Percentiles rank a stretch among this genome's conserved stretches.
phyloP scores from a whole-genome alignment of 2,113 vertebrate genomes.

The Chloropsis cyanopogon region DNA sequence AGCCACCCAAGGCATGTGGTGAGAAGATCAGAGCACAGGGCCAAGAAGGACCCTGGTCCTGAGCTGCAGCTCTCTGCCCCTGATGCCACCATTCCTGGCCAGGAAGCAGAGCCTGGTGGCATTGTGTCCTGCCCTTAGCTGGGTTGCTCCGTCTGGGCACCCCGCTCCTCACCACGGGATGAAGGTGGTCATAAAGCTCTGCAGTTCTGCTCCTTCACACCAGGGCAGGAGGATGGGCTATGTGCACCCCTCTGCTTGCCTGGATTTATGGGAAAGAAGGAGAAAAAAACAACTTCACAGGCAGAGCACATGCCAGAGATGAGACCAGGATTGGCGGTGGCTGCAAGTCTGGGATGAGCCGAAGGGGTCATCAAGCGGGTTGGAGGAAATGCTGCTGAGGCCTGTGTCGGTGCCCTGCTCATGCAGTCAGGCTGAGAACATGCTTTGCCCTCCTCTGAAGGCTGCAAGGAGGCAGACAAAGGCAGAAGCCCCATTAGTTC shows the following conservation, averaged over 20 bases:
- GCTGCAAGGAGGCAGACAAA: background rate
- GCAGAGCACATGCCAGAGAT: background rate
- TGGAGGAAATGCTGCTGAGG: background rate
- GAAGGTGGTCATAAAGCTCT: background rate
- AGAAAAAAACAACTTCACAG: too few species aligned
- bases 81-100: background rate
- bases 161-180: accelerated
- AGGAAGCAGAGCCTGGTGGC: background rate
- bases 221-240: background rate
- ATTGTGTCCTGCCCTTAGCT: background rate
- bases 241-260: background rate
- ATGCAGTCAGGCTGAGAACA: background rate
- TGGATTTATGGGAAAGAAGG: background rate
- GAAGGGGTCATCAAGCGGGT: accelerated
- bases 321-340: background rate
- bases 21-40: background rate
- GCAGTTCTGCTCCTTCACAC: background rate
- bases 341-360: background rate
- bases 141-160: accelerated
- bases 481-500: background rate
- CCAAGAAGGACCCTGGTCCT: background rate
- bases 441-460: background rate
- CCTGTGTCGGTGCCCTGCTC: accelerated
- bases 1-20: background rate
- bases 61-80: background rate